A percentile compares a stretch with the other conserved stretches of the same genome.
These are phyloP conservation scores for Aix galericulata DNA, from an alignment of 2,113 vertebrate genomes.

Conservation along the genomic window DNA sequence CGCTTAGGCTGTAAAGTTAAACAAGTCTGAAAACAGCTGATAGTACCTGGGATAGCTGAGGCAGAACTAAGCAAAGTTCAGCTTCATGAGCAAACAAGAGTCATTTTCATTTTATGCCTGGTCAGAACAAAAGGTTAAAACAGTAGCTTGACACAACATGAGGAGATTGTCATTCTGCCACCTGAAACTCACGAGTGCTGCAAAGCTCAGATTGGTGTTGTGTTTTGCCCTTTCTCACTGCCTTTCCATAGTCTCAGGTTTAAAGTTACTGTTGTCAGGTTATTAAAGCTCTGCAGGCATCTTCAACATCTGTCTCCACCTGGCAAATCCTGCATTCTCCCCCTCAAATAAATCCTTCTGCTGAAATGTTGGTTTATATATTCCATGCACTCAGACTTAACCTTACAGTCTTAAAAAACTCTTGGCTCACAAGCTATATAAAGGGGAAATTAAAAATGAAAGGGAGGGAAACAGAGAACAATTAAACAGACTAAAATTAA, in stretches of 20 bases:
- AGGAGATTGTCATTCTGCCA: constrained; percentile 1
- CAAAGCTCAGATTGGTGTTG: not conserved
- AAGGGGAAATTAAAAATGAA: constrained; percentile 47
- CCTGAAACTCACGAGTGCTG: not conserved
- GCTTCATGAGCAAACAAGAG: not conserved
- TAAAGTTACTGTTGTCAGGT: constrained; percentile 49
- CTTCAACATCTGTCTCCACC: constrained; percentile 67
- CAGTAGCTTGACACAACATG: not conserved
- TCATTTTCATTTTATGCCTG: not conserved
- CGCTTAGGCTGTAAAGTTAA: not conserved
- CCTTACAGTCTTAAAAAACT: constrained; percentile 16
- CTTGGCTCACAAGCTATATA: not conserved
- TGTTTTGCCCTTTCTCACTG: not conserved
- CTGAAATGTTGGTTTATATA: constrained; percentile 67
- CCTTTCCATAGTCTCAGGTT: not conserved
- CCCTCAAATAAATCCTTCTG: constrained; percentile 56
- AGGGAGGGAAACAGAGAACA: not conserved
- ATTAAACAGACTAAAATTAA: constrained; percentile 40
- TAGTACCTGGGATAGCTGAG: constrained; percentile 26
- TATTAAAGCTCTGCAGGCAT: constrained; percentile 57
- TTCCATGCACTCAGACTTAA: constrained; percentile 57
- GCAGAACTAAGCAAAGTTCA: constrained; percentile 11
- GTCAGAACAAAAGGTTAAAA: not conserved
- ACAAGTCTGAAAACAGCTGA: not conserved
- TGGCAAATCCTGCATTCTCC: constrained; percentile 58